These are phyloP conservation scores for Aphidius ervi DNA, from an alignment of 1,140 invertebrate genomes.

Conservation along the genomic window DNA sequence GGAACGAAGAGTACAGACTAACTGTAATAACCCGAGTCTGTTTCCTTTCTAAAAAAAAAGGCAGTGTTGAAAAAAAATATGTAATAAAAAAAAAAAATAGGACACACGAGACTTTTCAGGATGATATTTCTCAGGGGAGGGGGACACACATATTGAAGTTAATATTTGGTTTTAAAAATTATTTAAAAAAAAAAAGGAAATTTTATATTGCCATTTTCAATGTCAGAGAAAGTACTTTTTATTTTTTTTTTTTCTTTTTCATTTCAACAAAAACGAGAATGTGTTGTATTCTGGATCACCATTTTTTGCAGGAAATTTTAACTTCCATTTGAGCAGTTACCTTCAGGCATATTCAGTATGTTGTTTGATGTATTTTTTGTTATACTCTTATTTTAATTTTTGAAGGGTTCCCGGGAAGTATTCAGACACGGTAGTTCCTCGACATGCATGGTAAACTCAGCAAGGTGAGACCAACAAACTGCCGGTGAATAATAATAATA, in stretches of 20 bases:
- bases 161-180: background rate
- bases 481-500: conserved; percentile 1
- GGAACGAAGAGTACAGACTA: conserved; percentile 29
- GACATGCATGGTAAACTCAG: conserved; percentile 13
- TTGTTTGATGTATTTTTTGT: too few relatives aligned
- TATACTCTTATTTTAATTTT: background rate
- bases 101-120: conserved; percentile 21
- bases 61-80: background rate
- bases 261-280: conserved; percentile 4
- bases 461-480: conserved; percentile 4
- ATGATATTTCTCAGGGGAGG: conserved; percentile 8
- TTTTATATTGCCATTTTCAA: background rate
- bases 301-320: background rate
- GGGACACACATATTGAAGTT: too few relatives aligned
- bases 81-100: conserved; percentile 17
- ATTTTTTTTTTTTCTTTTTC: conserved; percentile 2
- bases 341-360: too few relatives aligned
- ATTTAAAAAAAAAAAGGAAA: background rate
- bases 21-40: conserved; percentile 36
- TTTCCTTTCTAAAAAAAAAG: conserved; percentile 42
- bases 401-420: too few relatives aligned
- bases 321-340: too few relatives aligned
- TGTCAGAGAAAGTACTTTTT: background rate
- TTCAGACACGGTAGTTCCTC: conserved; percentile 7
- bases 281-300: background rate